Conservation (phyloP, 2,888 invertebrate genomes). For the Hydraecia micacea region DNA sequence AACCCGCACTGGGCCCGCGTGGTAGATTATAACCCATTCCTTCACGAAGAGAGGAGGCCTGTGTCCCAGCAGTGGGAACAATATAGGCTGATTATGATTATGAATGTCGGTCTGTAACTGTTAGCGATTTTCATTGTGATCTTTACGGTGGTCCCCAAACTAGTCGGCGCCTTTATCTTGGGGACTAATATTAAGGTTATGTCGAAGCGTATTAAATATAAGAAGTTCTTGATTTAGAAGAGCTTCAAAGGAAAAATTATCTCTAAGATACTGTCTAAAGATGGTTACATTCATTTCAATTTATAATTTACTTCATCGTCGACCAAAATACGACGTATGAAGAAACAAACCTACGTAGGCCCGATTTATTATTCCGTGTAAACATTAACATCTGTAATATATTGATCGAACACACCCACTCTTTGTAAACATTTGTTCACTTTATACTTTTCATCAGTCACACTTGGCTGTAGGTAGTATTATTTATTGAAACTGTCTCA, state of each 20-base stretch:
- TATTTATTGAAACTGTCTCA: not conserved
- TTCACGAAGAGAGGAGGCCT: too few species aligned
- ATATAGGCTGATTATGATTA: too few species aligned
- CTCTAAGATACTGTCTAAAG: not conserved
- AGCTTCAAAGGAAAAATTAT: not conserved
- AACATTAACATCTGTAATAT: conserved; percentile 38
- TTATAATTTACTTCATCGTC: not conserved
- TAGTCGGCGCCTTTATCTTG: not conserved
- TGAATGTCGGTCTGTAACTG: not conserved
- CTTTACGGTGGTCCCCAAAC: not conserved
- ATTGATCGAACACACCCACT: conserved; percentile 27
- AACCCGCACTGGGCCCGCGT: too few species aligned
- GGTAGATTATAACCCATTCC: too few species aligned
- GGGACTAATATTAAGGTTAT: not conserved
- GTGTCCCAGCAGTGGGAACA: too few species aligned
- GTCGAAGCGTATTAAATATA: not conserved
- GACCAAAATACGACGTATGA: not conserved
- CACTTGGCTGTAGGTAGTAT: not conserved
- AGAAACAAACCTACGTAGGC: conserved; percentile 6
- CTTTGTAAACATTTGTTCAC: conserved; percentile 30
- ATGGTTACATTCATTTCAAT: not conserved
- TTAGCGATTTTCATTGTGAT: not conserved
- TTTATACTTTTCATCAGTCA: conserved; percentile 12
- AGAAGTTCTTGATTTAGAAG: not conserved
- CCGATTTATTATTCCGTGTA: conserved; percentile 11